A percentile compares a stretch with the other conserved stretches of the same genome.
These are phyloP conservation scores for Corella eumyota DNA, from an alignment of 23 tunicate species.

Conservation along the genomic window DNA sequence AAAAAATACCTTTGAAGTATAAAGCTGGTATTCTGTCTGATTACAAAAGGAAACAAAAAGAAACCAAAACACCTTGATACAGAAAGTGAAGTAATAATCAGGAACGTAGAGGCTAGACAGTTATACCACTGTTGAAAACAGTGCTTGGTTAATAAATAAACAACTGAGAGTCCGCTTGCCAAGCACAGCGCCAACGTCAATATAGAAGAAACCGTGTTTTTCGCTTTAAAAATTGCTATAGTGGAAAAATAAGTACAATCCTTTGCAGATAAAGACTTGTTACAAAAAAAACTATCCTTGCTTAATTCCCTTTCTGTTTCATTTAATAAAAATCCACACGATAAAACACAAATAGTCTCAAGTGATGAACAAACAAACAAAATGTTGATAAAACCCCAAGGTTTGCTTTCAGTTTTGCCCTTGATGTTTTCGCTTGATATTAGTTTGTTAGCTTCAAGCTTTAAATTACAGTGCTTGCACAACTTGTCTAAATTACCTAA, in stretches of 20 bases:
- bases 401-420: no score
- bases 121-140: constrained; percentile 5
- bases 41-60: constrained; percentile 19
- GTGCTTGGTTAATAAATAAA: constrained; percentile 7
- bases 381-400: no score
- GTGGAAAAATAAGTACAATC: background rate
- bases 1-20: constrained; percentile 9
- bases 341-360: no score
- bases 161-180: constrained; percentile 5
- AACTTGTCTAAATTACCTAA: no score
- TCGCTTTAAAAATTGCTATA: constrained; percentile 1
- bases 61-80: constrained; percentile 36
- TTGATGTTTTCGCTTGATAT: no score
- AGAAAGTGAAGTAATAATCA: constrained; percentile 9
- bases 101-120: background rate
- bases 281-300: no score
- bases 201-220: constrained; percentile 6
- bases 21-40: constrained; percentile 8
- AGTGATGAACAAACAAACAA: no score
- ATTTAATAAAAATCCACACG: no score
- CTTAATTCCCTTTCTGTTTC: no score
- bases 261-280: background rate
- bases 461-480: no score
- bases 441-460: no score
- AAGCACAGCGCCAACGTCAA: constrained; percentile 8